phyloP scores from a whole-genome alignment of 2,888 invertebrate species.

The Bedellia somnulentella region DNA sequence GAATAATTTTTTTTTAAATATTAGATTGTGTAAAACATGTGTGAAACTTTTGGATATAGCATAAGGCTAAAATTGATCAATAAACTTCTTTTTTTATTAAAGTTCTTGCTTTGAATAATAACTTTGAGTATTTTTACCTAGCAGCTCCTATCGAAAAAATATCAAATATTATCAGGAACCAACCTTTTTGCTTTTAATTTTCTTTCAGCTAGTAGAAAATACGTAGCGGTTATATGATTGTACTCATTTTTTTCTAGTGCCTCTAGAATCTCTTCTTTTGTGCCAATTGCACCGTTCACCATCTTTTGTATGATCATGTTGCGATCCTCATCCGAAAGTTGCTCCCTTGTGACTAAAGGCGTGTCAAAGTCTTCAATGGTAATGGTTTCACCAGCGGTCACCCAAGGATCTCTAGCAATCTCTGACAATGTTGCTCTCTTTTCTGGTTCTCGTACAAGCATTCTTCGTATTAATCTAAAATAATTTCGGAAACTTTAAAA shows the following conservation, averaged over 20 bases:
- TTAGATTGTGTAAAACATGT: too few species aligned
- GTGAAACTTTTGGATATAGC: too few species aligned
- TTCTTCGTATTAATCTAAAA: slow-evolving; percentile 80
- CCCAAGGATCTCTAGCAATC: slow-evolving; percentile 87
- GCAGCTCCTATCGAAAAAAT: slow-evolving; percentile 25
- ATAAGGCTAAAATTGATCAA: too few species aligned
- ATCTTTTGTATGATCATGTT: slow-evolving; percentile 91
- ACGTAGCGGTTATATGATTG: slow-evolving; percentile 97
- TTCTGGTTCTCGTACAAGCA: slow-evolving; percentile 93
- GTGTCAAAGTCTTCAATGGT: slow-evolving; percentile 64
- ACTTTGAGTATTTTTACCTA: too few species aligned
- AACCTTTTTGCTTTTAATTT: slow-evolving; percentile 78
- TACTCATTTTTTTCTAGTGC: slow-evolving; percentile 95
- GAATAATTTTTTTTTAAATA: too few species aligned
- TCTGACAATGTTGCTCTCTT: slow-evolving; percentile 85
- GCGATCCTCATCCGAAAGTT: slow-evolving; percentile 90
- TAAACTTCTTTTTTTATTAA: too few species aligned
- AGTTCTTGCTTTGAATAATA: too few species aligned
- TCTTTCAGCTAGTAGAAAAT: slow-evolving; percentile 93
- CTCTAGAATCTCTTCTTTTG: slow-evolving; percentile 92
- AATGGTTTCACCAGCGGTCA: slow-evolving; percentile 59
- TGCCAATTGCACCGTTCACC: slow-evolving; percentile 93
- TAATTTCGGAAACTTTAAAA: too few species aligned
- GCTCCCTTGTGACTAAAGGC: slow-evolving; percentile 86
- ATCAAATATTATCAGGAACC: slow-evolving; percentile 11